Percentiles rank a stretch among this genome's conserved stretches.
Conservation (phyloP, 2,113 vertebrate species). For the Hypocryptadius cinnamomeus region DNA sequence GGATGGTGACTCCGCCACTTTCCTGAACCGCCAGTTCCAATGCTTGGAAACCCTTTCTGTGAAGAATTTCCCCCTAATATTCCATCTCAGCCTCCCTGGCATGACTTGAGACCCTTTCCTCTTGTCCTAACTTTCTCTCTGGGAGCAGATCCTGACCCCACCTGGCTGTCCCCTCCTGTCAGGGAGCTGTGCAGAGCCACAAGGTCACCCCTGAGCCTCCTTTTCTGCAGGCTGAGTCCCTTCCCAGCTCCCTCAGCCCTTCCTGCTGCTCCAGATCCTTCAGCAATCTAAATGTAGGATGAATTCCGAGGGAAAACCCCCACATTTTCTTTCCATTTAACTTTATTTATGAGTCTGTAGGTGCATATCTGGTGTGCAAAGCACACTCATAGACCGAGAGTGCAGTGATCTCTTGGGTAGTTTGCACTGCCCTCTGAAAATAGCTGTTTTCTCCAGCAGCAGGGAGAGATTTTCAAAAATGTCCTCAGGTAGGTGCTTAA, state of each 20-base stretch:
- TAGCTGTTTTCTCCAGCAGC: not conserved
- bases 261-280: not conserved
- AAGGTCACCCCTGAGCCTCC: no score
- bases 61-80: not conserved
- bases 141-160: rapidly evolving
- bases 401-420: not conserved
- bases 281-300: not conserved
- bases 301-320: not conserved
- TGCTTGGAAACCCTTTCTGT: not conserved
- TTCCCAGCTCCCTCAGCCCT: not conserved
- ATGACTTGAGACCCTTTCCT: not conserved
- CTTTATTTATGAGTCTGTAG: not conserved
- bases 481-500: not conserved
- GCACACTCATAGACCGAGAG: not conserved
- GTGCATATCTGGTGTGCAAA: not conserved
- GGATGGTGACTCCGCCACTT: not conserved
- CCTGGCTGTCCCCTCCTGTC: not conserved
- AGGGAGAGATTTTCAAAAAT: not conserved
- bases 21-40: not conserved
- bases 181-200: not conserved
- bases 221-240: not conserved
- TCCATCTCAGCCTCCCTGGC: not conserved
- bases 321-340: not conserved
- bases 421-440: not conserved
- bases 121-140: not conserved